Evolutionary conservation across 1,140 invertebrate genomes (phyloP).

Genomic region (Hylyphantes graminicola): DNA sequence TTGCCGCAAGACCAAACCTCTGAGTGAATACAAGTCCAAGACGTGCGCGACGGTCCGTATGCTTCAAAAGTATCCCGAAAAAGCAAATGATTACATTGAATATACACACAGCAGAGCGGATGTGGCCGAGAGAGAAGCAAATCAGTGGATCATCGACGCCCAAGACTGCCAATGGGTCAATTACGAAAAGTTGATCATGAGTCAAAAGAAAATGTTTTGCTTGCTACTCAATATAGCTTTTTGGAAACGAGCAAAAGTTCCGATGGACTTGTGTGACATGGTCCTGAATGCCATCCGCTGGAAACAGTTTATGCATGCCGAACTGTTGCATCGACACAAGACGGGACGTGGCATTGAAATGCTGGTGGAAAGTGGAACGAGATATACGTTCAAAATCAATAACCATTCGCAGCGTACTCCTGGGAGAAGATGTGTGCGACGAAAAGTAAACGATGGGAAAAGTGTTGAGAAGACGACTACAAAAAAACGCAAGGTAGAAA

Average conservation of each 20-base stretch:
- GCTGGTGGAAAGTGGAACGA: neutral
- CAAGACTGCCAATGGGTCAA: constrained; percentile 26
- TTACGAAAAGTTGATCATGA: constrained; percentile 26
- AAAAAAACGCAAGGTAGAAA: too few species aligned
- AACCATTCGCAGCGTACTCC: neutral
- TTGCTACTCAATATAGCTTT: constrained; percentile 23
- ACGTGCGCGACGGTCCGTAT: neutral
- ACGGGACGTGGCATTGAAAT: neutral
- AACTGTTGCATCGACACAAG: neutral
- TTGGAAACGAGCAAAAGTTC: constrained; percentile 6
- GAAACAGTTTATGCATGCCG: constrained; percentile 2
- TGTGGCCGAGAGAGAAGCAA: neutral
- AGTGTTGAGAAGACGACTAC: too few species aligned
- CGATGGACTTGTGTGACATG: neutral
- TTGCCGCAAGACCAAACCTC: neutral
- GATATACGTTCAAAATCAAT: constrained; percentile 20
- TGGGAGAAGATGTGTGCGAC: too few species aligned
- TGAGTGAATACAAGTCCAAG: neutral
- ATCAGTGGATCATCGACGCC: neutral
- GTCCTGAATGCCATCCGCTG: neutral
- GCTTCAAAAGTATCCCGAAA: constrained; percentile 20
- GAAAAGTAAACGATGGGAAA: too few species aligned
- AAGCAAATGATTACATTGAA: constrained; percentile 9
- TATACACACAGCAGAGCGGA: constrained; percentile 29
- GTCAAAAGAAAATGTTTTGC: constrained; percentile 23